Percentiles rank a stretch among this genome's conserved stretches.
phyloP scores from a whole-genome alignment of 2,113 vertebrate species.

The Tursiops truncatus region DNA sequence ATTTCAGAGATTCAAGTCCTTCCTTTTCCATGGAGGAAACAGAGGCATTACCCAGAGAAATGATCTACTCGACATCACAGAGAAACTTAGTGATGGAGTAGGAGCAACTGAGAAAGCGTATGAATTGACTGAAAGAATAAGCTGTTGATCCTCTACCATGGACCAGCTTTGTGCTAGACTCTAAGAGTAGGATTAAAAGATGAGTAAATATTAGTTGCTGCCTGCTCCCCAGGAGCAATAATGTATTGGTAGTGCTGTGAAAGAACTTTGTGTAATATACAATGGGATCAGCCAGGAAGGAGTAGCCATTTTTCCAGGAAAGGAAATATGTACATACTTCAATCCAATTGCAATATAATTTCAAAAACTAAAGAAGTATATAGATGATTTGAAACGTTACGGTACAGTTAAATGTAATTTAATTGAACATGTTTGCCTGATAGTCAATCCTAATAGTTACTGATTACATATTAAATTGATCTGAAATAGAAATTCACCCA shows the following conservation, averaged over 20 bases:
- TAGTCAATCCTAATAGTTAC: background rate
- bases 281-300: background rate
- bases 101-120: background rate
- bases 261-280: background rate
- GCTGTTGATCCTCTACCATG: background rate
- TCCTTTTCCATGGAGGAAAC: background rate
- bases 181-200: background rate
- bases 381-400: background rate
- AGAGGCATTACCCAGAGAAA: background rate
- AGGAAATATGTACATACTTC: background rate
- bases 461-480: background rate
- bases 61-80: background rate
- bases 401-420: background rate
- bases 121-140: background rate
- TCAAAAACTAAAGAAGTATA: background rate
- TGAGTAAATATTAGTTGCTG: background rate
- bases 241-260: background rate
- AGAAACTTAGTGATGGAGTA: background rate
- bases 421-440: background rate
- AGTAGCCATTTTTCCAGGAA: background rate
- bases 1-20: background rate
- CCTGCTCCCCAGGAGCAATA: background rate
- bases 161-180: background rate
- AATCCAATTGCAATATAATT: background rate
- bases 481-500: background rate